Conservation (phyloP, 2,113 vertebrate genomes). For the Micromys minutus region DNA sequence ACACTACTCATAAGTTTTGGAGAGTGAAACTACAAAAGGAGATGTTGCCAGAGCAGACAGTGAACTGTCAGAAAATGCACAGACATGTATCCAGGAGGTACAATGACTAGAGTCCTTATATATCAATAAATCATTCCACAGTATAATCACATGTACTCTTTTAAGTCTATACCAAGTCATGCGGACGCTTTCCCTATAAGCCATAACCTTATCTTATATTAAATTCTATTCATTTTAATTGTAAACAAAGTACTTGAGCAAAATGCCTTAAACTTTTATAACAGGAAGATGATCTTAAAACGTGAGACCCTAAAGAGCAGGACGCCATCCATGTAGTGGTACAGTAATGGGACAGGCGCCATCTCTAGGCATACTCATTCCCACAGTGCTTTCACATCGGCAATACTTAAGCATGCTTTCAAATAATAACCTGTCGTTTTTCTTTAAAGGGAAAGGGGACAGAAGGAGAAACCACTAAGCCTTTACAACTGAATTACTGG, state of each 20-base stretch:
- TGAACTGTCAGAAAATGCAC: no score
- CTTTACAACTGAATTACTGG: constrained; percentile 25
- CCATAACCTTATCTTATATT: constrained; percentile 51
- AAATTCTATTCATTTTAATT: no score
- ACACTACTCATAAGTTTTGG: no score
- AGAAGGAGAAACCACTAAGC: constrained; percentile 28
- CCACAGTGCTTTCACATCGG: not conserved
- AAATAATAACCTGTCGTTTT: not conserved
- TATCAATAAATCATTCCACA: constrained; percentile 67
- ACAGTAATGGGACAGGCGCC: not conserved
- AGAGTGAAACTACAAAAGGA: no score
- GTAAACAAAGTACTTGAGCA: no score
- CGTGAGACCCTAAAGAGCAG: not conserved
- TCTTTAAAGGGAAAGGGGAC: constrained; percentile 54
- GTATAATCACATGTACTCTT: constrained; percentile 63
- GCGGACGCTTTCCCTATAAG: constrained; percentile 66
- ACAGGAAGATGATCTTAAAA: constrained; percentile 31
- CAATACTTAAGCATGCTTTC: constrained; percentile 56
- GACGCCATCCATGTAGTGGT: not conserved
- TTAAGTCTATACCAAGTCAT: constrained; percentile 58
- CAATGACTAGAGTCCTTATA: no score
- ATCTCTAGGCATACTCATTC: not conserved
- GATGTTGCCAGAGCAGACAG: no score
- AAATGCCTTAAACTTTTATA: constrained; percentile 45
- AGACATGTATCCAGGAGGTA: no score